Percentiles rank a stretch among this genome's conserved stretches.
phyloP scores from a whole-genome alignment of 2,888 invertebrate genomes.

The Hypomecis punctinalis region DNA sequence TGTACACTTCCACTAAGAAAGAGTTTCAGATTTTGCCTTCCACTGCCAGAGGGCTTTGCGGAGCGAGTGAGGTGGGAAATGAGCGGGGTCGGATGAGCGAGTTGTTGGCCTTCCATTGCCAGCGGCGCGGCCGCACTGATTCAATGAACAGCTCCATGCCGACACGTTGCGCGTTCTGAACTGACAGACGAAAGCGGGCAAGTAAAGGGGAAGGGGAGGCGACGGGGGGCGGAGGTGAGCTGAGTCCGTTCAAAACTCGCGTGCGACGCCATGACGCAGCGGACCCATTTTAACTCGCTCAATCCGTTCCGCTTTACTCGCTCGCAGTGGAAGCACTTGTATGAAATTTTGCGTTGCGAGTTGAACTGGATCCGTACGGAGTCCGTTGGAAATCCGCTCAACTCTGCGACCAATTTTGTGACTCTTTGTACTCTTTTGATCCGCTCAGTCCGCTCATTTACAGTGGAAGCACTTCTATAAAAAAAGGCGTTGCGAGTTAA shows the following conservation, averaged over 20 bases:
- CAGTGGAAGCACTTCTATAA: slow-evolving; percentile 9
- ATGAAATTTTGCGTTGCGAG: slow-evolving; percentile 12
- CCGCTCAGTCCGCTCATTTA: slow-evolving; percentile 5
- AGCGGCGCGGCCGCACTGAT: background rate
- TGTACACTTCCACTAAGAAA: slow-evolving; percentile 11
- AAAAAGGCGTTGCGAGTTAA: slow-evolving; percentile 7
- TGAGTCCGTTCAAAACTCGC: too few relatives aligned
- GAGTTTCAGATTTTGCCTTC: slow-evolving; percentile 10
- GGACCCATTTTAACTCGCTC: slow-evolving; percentile 3
- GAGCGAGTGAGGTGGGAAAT: slow-evolving; percentile 9
- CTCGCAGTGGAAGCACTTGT: background rate
- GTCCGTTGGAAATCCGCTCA: slow-evolving; percentile 7
- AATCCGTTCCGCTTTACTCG: background rate
- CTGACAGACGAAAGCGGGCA: too few relatives aligned
- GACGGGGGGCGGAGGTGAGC: too few relatives aligned
- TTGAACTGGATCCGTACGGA: slow-evolving; percentile 5
- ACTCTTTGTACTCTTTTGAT: slow-evolving; percentile 12
- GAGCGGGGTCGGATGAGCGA: slow-evolving; percentile 10
- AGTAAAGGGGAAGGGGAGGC: too few relatives aligned
- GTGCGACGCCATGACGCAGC: too few relatives aligned
- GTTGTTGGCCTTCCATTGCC: slow-evolving; percentile 8
- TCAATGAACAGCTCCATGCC: too few relatives aligned
- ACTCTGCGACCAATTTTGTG: slow-evolving; percentile 10
- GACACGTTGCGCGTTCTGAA: too few relatives aligned
- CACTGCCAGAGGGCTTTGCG: slow-evolving; percentile 8